A percentile compares a stretch with the other conserved stretches of the same genome.
Evolutionary conservation across 2,113 vertebrate genomes (phyloP).

Genomic region (Gopherus flavomarginatus): DNA sequence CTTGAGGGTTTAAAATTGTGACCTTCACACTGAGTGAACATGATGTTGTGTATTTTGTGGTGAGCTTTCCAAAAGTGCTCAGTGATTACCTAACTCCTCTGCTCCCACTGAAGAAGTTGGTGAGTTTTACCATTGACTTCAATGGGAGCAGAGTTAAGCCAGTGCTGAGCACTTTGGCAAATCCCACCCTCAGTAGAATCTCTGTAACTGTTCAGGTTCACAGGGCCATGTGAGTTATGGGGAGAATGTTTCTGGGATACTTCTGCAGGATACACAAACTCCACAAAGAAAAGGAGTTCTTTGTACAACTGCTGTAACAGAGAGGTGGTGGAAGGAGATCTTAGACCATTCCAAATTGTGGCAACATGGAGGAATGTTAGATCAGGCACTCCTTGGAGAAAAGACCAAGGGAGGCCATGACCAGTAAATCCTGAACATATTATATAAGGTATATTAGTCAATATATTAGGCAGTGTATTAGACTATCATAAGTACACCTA

Average conservation of each 20-base stretch:
- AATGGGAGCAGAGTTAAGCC: not conserved
- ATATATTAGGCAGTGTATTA: not conserved
- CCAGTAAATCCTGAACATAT: not conserved
- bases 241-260: not conserved
- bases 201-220: fast-evolving
- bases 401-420: slow-evolving; percentile 17
- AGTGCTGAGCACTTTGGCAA: not conserved
- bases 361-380: not conserved
- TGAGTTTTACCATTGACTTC: not conserved
- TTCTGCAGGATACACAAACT: not conserved
- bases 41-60: not conserved
- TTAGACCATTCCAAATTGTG: not conserved
- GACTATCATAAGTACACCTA: not conserved
- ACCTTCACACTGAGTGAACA: not conserved
- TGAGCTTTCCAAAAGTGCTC: slow-evolving; percentile 15
- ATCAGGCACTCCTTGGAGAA: not conserved
- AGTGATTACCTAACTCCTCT: not conserved
- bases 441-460: not conserved
- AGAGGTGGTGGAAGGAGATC: not conserved
- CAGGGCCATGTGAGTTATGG: not conserved
- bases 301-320: not conserved
- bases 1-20: not conserved
- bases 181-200: not conserved
- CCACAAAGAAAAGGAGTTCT: not conserved
- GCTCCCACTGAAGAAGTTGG: not conserved